A percentile compares a stretch with the other conserved stretches of the same genome.
These are phyloP conservation scores for Byasa hedistus DNA, from an alignment of 2,888 invertebrate species.

Conservation along the genomic window DNA sequence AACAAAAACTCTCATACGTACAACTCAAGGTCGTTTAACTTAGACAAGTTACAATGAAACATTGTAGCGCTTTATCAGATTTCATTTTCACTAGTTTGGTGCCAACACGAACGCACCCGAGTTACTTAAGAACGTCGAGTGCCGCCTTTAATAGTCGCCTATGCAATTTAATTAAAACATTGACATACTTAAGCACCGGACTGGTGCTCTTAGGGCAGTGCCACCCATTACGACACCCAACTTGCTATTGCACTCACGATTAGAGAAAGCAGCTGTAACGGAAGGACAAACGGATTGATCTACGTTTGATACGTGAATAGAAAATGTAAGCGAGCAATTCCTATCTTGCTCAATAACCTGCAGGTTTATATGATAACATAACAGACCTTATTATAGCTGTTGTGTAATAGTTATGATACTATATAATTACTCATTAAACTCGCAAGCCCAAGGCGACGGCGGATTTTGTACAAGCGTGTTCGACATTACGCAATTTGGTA, in stretches of 20 bases:
- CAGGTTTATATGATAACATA: slow-evolving; percentile 13
- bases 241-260: slow-evolving; percentile 60
- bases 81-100: slow-evolving; percentile 30
- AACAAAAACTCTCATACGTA: not conserved
- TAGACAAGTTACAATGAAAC: slow-evolving; percentile 18
- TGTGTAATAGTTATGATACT: slow-evolving; percentile 23
- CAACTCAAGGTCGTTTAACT: slow-evolving; percentile 27
- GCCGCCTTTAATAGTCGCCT: slow-evolving; percentile 42
- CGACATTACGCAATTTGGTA: slow-evolving; percentile 31
- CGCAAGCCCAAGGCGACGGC: slow-evolving; percentile 16
- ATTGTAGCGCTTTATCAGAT: slow-evolving; percentile 28
- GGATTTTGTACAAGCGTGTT: slow-evolving; percentile 13
- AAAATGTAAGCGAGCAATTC: slow-evolving; percentile 52
- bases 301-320: slow-evolving; percentile 53
- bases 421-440: slow-evolving; percentile 29
- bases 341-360: slow-evolving; percentile 47
- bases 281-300: slow-evolving; percentile 55
- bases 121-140: slow-evolving; percentile 38
- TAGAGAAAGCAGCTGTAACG: slow-evolving; percentile 66
- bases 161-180: slow-evolving; percentile 54
- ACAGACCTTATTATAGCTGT: not conserved
- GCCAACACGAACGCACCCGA: slow-evolving; percentile 23
- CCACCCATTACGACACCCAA: slow-evolving; percentile 38
- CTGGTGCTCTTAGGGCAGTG: slow-evolving; percentile 49
- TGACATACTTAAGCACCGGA: slow-evolving; percentile 54